Evolutionary conservation across 2,113 vertebrate species (phyloP), one percentile per base, ranked within the genome.

Genomic region (Sebastes schlegelii): DNA sequence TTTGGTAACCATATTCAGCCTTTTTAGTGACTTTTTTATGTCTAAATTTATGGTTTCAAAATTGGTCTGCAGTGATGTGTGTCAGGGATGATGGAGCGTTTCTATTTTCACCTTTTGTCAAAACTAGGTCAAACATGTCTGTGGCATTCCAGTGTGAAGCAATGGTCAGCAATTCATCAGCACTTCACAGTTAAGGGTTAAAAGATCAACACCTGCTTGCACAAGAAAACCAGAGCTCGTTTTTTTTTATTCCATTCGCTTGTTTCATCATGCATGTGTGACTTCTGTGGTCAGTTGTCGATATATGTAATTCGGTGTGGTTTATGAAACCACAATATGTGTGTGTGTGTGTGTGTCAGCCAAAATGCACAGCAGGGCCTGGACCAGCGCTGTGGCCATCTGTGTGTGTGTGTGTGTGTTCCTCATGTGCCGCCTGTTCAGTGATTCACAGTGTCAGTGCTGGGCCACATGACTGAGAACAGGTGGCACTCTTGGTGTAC

Each of bases 401-500:
- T 94, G 92, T 87, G 84, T 79, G 79, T 58, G 66, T 77, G 87
- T 71, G 71, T 68, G 77, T 76, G 78, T 83, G 82, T 80, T 79
- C 74, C 76, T 89, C 76, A 40, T 90, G 80, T 77, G 88, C 87
- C 71, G 74, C 85, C 86, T 89, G 91, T 86, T 92, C 84, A 55
- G 74, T 92, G 91, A 92, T 77, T 93, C 89, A 87, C 61, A 9
- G 84, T 74, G 88, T 91, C 74, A 63, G 51, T 51, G 78, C 74
- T 12, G 74, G 84, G 89, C 64, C 88, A 89, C 87, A 81, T 90
- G 89, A 91, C 88, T 65, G 49, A 82, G 88, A 93, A 93, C 93
- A 94, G 93, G 92, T 93, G 93, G 91, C 65, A 83, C 76, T 75
- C 77, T 85, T 85, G 82, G 82, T 70, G 10, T 49, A 80, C 60